A percentile compares a stretch with the other conserved stretches of the same genome.
Conservation (phyloP, 2,888 invertebrate genomes). For the Parnassius glacialis region DNA sequence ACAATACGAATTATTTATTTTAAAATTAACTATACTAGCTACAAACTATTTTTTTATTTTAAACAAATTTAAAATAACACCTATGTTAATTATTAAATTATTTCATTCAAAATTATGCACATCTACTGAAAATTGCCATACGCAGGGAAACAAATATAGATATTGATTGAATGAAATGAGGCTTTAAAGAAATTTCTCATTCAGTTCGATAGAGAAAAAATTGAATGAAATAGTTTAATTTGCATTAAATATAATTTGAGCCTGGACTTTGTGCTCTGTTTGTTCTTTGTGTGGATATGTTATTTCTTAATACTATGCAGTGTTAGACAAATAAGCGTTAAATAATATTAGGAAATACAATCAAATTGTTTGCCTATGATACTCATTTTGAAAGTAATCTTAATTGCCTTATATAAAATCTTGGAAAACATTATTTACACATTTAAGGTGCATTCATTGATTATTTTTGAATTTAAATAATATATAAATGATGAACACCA, state of each 20-base stretch:
- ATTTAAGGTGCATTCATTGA: too few species aligned
- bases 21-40: constrained; percentile 19
- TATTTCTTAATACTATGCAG: constrained; percentile 63
- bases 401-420: too few species aligned
- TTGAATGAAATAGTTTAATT: constrained; percentile 58
- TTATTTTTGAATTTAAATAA: too few species aligned
- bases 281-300: constrained; percentile 70
- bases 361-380: not conserved
- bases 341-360: constrained; percentile 8
- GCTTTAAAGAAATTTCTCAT: too few species aligned
- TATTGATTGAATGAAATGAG: too few species aligned
- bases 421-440: too few species aligned
- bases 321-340: constrained; percentile 19
- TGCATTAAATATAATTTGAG: constrained; percentile 62
- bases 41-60: constrained; percentile 11
- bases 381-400: too few species aligned
- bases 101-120: constrained; percentile 23
- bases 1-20: constrained; percentile 15
- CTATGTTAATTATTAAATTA: constrained; percentile 24
- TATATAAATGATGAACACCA: too few species aligned
- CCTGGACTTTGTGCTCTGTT: constrained; percentile 67
- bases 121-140: constrained; percentile 1
- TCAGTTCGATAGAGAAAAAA: too few species aligned
- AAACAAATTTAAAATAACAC: constrained; percentile 24
- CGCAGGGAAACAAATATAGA: too few species aligned